Evolutionary conservation across 2,113 vertebrate species (phyloP).

Genomic region (Grallaria varia): DNA sequence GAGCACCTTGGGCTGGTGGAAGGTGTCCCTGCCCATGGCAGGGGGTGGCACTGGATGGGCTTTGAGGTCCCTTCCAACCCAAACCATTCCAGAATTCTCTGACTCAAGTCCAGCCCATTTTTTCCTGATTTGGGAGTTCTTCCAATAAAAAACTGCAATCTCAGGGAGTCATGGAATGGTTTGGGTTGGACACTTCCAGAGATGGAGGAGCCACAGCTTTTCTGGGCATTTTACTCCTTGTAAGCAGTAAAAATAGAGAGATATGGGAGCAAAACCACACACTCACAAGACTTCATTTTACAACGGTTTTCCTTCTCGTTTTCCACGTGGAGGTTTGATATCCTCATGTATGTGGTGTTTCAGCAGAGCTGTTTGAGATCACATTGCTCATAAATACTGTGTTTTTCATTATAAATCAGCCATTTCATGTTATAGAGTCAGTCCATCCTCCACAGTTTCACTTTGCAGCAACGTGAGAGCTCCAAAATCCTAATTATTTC

Average conservation of each 20-base stretch:
- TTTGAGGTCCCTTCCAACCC: background rate
- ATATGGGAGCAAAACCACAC: too few relatives aligned
- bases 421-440: background rate
- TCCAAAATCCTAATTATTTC: background rate
- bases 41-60: fast-evolving
- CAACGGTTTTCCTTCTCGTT: background rate
- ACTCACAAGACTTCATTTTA: too few relatives aligned
- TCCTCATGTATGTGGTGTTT: background rate
- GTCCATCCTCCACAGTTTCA: background rate
- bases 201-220: too few relatives aligned
- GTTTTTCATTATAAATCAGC: background rate
- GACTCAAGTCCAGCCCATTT: background rate
- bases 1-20: fast-evolving
- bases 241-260: too few relatives aligned
- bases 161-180: background rate
- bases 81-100: background rate
- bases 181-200: background rate
- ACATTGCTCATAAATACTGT: background rate
- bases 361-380: background rate
- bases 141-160: background rate
- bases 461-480: background rate
- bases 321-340: background rate
- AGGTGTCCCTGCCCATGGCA: background rate
- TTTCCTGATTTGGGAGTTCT: background rate
- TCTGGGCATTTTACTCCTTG: too few relatives aligned